A percentile compares a stretch with the other conserved stretches of the same genome.
Conservation (phyloP, 1,140 invertebrate genomes). For the Drosophila sp. region DNA sequence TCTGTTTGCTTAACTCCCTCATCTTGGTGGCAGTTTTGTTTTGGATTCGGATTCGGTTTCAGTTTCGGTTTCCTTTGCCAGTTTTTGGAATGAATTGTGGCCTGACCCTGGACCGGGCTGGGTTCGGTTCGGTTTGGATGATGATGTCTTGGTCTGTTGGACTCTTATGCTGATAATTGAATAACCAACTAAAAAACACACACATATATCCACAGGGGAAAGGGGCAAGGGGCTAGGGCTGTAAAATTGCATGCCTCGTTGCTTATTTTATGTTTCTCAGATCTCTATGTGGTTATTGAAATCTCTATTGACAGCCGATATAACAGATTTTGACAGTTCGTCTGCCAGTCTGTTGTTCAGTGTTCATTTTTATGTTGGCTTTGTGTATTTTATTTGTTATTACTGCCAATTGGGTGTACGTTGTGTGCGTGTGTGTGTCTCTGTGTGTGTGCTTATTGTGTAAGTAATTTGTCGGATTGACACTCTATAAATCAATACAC, state of each 20-base stretch:
- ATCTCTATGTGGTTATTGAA: constrained; percentile 27
- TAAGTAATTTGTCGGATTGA: constrained; percentile 70
- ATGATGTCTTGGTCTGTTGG: constrained; percentile 22
- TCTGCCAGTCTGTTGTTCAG: constrained; percentile 31
- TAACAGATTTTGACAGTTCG: constrained; percentile 65
- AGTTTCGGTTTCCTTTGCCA: constrained; percentile 1
- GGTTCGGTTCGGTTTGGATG: not conserved
- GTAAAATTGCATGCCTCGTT: not conserved
- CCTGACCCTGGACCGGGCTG: not conserved
- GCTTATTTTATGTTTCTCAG: constrained; percentile 6
- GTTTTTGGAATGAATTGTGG: not conserved
- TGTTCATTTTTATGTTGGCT: constrained; percentile 18
- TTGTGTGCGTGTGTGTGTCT: constrained; percentile 1
- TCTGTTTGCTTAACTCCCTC: constrained; percentile 6
- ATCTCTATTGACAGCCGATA: constrained; percentile 44
- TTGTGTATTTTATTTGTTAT: not conserved
- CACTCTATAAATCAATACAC: constrained; percentile 66
- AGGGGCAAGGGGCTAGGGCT: not conserved
- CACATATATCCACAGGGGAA: no score
- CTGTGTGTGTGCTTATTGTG: constrained; percentile 33
- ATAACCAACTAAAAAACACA: constrained; percentile 28
- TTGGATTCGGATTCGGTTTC: not conserved
- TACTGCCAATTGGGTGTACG: not conserved
- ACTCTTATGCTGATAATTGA: constrained; percentile 41
- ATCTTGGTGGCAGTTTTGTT: constrained; percentile 12